phyloP scores from a whole-genome alignment of 2,888 invertebrate species.

The Pemphredon lugubris region DNA sequence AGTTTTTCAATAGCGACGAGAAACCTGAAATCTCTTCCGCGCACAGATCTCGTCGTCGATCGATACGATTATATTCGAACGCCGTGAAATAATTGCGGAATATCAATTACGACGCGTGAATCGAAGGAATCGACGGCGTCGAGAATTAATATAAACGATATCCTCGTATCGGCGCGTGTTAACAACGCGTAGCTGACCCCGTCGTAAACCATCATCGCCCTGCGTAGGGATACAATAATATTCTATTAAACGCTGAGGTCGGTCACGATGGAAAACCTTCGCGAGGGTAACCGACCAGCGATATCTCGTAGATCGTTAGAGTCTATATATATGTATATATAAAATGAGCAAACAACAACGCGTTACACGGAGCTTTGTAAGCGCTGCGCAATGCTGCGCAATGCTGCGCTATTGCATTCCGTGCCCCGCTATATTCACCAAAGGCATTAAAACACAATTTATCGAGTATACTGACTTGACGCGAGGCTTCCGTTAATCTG shows the following conservation, averaged over 20 bases:
- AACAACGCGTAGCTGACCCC: too few species aligned
- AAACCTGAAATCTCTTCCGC: background rate
- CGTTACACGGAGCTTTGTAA: conserved; percentile 9
- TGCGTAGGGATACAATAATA: too few species aligned
- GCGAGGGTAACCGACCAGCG: conserved; percentile 22
- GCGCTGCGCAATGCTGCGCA: background rate
- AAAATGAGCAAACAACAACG: conserved; percentile 22
- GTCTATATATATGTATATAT: conserved; percentile 14
- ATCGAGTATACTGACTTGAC: conserved; percentile 28
- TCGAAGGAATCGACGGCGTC: too few species aligned
- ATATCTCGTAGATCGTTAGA: conserved; percentile 13
- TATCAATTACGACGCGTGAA: too few species aligned
- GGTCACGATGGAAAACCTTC: conserved; percentile 13
- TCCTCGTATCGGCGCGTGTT: too few species aligned
- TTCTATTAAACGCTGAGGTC: too few species aligned
- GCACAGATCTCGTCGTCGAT: too few species aligned
- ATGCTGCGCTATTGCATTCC: conserved; percentile 1
- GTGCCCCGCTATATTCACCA: background rate
- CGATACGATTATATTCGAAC: too few species aligned
- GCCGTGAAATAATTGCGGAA: too few species aligned
- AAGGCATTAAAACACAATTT: conserved; percentile 24
- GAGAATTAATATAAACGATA: too few species aligned
- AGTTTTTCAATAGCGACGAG: background rate
- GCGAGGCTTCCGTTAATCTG: conserved; percentile 41
- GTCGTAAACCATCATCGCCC: conserved; percentile 4